Evolutionary conservation across 2,113 vertebrate species (phyloP).

Genomic region (Trichechus manatus): DNA sequence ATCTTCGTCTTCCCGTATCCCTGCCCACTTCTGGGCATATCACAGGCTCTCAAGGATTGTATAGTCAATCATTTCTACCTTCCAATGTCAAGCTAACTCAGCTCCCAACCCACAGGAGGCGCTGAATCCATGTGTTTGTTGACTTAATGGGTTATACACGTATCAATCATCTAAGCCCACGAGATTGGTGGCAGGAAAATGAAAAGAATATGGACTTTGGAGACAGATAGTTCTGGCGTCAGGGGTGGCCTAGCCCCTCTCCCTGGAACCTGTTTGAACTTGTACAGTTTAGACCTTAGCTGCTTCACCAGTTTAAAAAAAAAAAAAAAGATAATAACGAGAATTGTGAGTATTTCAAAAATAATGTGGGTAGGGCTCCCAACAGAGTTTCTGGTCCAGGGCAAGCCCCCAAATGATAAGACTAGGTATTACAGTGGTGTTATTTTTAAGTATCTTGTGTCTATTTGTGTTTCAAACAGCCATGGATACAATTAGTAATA

Average conservation of each 20-base stretch:
- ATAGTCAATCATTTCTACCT: conserved; percentile 45
- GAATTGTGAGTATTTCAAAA: not conserved
- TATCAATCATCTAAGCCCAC: conserved; percentile 31
- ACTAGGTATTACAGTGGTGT: not conserved
- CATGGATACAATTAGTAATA: not conserved
- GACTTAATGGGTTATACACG: conserved; percentile 9
- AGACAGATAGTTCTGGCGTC: not conserved
- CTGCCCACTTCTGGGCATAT: not conserved
- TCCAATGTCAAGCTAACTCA: not conserved
- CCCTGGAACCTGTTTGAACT: not conserved
- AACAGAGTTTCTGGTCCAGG: not conserved
- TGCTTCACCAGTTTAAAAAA: not conserved
- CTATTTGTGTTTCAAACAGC: not conserved
- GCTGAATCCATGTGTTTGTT: conserved; percentile 45
- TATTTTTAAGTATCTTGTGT: not conserved
- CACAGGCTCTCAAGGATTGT: conserved; percentile 23
- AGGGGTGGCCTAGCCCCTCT: not conserved
- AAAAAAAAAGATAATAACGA: not conserved
- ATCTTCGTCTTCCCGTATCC: not conserved
- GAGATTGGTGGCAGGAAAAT: conserved; percentile 10
- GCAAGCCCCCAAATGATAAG: not conserved
- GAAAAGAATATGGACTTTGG: not conserved
- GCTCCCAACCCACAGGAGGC: not conserved
- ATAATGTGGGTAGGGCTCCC: not conserved
- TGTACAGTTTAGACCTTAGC: not conserved